A percentile compares a stretch with the other conserved stretches of the same genome.
phyloP scores from a whole-genome alignment of 2,888 invertebrate genomes.

The Tetragonula carbonaria region DNA sequence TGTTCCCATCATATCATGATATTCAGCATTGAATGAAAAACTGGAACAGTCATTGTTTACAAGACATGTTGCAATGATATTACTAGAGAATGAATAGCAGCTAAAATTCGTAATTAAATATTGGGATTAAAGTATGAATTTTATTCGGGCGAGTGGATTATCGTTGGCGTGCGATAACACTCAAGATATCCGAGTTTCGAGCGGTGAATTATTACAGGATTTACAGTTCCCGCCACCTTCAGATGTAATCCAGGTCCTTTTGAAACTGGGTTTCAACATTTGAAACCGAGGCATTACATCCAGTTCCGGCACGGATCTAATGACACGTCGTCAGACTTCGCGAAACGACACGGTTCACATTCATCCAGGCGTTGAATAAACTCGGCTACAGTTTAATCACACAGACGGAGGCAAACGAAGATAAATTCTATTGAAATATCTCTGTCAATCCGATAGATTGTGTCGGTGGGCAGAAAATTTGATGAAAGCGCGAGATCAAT shows the following conservation, averaged over 20 bases:
- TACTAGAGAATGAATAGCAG: no score
- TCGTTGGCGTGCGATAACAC: background rate
- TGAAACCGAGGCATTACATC: background rate
- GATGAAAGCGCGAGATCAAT: no score
- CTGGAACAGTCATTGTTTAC: background rate
- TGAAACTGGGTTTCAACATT: conserved; percentile 2
- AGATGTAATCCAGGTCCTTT: conserved; percentile 3
- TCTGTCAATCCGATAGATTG: background rate
- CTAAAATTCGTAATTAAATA: background rate
- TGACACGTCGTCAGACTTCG: conserved; percentile 9
- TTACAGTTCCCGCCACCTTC: background rate
- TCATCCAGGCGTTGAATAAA: background rate
- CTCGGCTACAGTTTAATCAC: background rate
- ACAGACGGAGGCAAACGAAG: background rate
- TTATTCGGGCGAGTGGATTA: background rate
- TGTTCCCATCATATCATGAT: background rate
- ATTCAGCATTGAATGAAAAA: background rate
- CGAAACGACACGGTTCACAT: background rate
- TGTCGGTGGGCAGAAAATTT: no score
- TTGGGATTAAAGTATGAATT: background rate
- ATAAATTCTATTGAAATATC: background rate
- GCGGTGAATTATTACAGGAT: background rate
- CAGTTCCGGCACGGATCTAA: background rate
- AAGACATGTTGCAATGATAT: background rate
- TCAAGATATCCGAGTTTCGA: background rate